Percentiles rank a stretch among this genome's conserved stretches.
Conservation (phyloP, 2,113 vertebrate genomes). For the Steatornis caripensis region DNA sequence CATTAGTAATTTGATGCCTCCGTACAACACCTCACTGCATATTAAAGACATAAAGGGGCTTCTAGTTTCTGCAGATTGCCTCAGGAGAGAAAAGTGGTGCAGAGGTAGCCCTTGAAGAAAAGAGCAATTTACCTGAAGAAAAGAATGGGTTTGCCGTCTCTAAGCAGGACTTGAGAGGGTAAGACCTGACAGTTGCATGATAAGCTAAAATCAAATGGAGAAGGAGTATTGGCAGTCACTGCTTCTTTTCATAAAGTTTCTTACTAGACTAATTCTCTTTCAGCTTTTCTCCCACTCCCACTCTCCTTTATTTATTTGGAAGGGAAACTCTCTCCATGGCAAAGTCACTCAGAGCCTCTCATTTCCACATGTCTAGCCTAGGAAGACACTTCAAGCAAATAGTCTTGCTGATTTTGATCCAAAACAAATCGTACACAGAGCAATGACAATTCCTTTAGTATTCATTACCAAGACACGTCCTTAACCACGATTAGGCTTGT, state of each 20-base stretch:
- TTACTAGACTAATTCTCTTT: neutral
- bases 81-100: neutral
- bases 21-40: neutral
- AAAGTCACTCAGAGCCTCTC: neutral
- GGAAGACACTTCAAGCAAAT: neutral
- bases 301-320: neutral
- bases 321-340: neutral
- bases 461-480: neutral
- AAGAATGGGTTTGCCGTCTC: neutral
- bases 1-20: slow-evolving; percentile 39
- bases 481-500: neutral
- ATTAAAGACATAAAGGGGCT: neutral
- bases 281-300: neutral
- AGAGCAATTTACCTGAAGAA: neutral
- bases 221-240: neutral
- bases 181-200: neutral
- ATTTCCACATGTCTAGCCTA: neutral
- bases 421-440: neutral
- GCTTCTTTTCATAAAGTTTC: neutral
- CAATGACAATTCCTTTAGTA: neutral
- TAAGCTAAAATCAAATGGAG: neutral
- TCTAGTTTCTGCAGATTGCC: neutral
- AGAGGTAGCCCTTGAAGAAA: neutral
- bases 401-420: neutral
- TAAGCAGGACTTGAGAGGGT: neutral